These are phyloP conservation scores for Podocnemis expansa DNA, from an alignment of 2,113 vertebrate genomes.

Conservation along the genomic window DNA sequence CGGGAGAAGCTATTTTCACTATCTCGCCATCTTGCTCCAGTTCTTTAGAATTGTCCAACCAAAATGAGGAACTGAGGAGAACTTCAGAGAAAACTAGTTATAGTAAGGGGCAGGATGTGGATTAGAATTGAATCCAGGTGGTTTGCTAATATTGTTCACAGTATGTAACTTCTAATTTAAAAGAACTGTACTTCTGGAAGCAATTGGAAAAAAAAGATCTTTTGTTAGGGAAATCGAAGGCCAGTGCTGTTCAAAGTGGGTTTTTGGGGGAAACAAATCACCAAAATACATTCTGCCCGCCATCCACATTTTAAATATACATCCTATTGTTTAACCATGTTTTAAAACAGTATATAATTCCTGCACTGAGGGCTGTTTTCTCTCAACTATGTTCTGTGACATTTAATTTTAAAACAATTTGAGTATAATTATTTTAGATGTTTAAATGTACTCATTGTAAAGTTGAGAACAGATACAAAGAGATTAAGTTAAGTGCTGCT, in stretches of 20 bases:
- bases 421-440: slow-evolving; percentile 46
- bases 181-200: not conserved
- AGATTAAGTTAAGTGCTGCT: slow-evolving; percentile 57
- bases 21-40: accelerated
- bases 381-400: slow-evolving; percentile 13
- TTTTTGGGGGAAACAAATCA: not conserved
- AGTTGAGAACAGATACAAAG: slow-evolving; percentile 50
- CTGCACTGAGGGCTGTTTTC: slow-evolving; percentile 26
- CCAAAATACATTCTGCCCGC: not conserved
- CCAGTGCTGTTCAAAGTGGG: not conserved
- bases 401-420: slow-evolving; percentile 59
- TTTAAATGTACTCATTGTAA: slow-evolving; percentile 44
- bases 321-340: not conserved
- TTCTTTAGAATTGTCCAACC: not conserved
- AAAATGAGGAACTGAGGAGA: not conserved
- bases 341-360: slow-evolving; percentile 23
- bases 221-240: not conserved
- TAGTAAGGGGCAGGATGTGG: not conserved
- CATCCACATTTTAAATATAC: not conserved
- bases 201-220: not conserved
- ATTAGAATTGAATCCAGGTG: not conserved
- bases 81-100: not conserved
- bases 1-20: not conserved
- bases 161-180: not conserved
- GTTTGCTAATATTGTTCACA: accelerated